phyloP scores from a whole-genome alignment of 1,140 invertebrate species.

The Eupristina koningsbergeri region DNA sequence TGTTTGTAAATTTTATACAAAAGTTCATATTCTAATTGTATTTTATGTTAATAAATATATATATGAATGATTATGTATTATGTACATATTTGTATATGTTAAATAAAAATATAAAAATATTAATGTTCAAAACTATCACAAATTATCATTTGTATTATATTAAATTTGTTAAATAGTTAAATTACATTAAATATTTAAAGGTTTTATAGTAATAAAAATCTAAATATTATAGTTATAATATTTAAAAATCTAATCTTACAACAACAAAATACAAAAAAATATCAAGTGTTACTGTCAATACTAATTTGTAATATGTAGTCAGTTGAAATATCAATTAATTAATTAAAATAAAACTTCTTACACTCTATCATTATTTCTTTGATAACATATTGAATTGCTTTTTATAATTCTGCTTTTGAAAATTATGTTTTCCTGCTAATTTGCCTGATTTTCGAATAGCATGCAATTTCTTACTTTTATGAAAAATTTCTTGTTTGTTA shows the following conservation, averaged over 20 bases:
- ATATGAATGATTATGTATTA: neutral
- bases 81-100: neutral
- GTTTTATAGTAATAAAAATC: too few species aligned
- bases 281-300: neutral
- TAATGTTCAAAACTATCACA: neutral
- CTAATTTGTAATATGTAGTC: neutral
- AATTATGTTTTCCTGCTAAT: constrained; percentile 60
- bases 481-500: constrained; percentile 63
- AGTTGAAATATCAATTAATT: neutral
- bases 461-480: constrained; percentile 72
- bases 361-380: neutral
- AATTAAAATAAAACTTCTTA: too few species aligned
- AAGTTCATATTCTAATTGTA: neutral
- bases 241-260: too few species aligned
- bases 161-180: neutral
- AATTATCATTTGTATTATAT: neutral
- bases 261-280: too few species aligned
- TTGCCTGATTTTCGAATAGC: constrained; percentile 69
- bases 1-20: neutral
- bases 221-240: too few species aligned
- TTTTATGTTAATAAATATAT: neutral
- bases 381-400: constrained; percentile 19
- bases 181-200: too few species aligned
- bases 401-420: constrained; percentile 38
- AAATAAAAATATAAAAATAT: neutral